Base-by-base conservation (phyloP, 1,140 invertebrate genomes). In the Macrotrachela quadricornifera region DNA sequence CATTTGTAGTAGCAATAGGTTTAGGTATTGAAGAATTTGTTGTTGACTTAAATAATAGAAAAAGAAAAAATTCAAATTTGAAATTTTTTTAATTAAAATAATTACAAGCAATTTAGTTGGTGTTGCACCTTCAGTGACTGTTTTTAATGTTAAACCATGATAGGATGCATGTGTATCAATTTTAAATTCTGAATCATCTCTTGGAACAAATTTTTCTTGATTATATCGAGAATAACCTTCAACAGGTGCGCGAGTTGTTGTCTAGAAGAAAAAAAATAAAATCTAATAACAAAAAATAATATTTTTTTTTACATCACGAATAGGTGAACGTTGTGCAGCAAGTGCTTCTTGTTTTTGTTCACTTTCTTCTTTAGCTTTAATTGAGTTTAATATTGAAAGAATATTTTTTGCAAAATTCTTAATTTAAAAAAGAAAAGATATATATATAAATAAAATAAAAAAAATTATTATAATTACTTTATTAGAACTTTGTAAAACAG, bases 161-260 rank as follows among this genome's bases (percentile, higher is more conserved):
- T 91, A 95, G 10, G 91, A 88, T 50, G 87, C 84, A 79, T 87
- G 85, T 3, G 88, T 94, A 68, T 96, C 87, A 63, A 96, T 95
- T 71, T 92, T 87, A 67, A 95, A 95, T 70, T 91, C 88, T 10
- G 88, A 94, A 73, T 94, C 42, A 85, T 90, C 73, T 87, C 83
- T 85, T 59, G 82, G 80, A 38, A 80, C 84, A 66, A 95, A 94
- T 63, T 85, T 76, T 75, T 95, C 91, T 72, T 96, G 90, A 79
- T 94, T 87, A 71, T 95, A 96, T 76, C 90, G 81, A 77, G 88
- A 95, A 68, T 96, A 96, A 1, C 78, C 78, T 30, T 75, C 74
- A 6, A 77, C 48, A 46, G 39, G 46, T 14, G 10, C 14, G 14
- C 77, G 70, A 2, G 80, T 13, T 15, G 49, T 38, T 15, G 53